These are phyloP conservation scores for Minunthozetes semirufus DNA, from an alignment of 2,888 invertebrate genomes.

Conservation along the genomic window DNA sequence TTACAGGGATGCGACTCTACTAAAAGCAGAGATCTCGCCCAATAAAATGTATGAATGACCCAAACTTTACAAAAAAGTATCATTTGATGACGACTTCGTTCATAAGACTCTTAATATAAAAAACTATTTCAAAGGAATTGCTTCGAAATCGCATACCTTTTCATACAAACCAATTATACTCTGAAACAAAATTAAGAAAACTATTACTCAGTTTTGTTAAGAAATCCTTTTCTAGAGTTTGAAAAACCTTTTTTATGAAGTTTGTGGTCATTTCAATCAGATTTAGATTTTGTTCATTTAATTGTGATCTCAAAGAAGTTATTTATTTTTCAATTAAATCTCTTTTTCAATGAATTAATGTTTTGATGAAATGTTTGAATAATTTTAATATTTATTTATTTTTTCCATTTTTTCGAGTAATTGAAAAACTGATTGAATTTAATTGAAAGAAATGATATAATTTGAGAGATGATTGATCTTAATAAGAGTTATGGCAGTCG, in stretches of 20 bases:
- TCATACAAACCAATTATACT: conserved; percentile 3
- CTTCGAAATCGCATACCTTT: not conserved
- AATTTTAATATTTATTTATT: no score
- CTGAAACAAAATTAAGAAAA: not conserved
- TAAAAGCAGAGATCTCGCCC: conserved; percentile 21
- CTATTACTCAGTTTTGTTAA: no score
- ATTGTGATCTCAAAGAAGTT: no score
- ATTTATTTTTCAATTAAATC: no score
- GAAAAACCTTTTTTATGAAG: no score
- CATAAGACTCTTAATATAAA: not conserved
- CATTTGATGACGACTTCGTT: conserved; percentile 7
- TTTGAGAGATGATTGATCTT: not conserved
- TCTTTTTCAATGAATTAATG: no score
- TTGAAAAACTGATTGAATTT: not conserved
- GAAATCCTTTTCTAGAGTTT: no score
- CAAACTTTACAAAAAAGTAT: conserved; percentile 14
- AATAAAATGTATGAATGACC: conserved; percentile 1
- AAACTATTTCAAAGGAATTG: not conserved
- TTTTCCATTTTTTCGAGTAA: not conserved
- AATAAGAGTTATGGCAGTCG: conserved; percentile 10
- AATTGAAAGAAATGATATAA: conserved; percentile 19
- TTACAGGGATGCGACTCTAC: conserved; percentile 9
- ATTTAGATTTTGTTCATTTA: no score
- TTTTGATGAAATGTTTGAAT: no score
- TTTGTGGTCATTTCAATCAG: no score